Conservation (phyloP, 2,797 vertebrate genomes). For the Dipus sagitta region DNA sequence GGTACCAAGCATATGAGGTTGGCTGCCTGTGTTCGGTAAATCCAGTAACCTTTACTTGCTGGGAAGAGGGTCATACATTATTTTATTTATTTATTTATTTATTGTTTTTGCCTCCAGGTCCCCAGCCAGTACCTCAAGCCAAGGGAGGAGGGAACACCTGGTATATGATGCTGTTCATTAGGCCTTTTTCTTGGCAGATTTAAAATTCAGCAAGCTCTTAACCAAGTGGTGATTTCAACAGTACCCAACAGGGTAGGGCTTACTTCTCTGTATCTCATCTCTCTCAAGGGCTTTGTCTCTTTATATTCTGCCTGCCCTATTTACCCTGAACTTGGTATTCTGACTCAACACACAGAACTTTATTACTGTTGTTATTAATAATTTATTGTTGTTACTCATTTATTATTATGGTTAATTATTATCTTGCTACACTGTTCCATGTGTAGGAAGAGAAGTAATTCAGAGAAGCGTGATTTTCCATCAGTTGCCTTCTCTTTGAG, state of each 20-base stretch:
- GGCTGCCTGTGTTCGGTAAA: neutral
- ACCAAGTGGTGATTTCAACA: neutral
- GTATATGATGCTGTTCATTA: neutral
- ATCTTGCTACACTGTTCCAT: no score
- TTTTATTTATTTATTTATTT: no score
- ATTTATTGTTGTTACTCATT: no score
- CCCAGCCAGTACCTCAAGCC: neutral
- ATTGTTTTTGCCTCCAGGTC: neutral
- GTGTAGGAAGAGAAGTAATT: no score
- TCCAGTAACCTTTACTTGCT: neutral
- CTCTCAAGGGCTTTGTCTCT: neutral
- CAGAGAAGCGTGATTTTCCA: no score
- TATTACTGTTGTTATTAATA: no score
- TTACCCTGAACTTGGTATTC: neutral
- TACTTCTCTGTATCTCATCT: neutral
- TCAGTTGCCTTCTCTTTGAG: no score
- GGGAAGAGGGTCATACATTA: neutral
- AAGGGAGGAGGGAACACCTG: neutral
- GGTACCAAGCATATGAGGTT: neutral
- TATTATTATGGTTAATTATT: no score
- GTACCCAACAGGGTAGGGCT: fast-evolving
- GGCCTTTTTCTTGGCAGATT: neutral
- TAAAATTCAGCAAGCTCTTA: conserved; percentile 19
- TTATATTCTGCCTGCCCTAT: neutral
- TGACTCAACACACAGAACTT: neutral